Evolutionary conservation across 2,113 vertebrate genomes (phyloP).

Genomic region (Nesoenas mayeri): DNA sequence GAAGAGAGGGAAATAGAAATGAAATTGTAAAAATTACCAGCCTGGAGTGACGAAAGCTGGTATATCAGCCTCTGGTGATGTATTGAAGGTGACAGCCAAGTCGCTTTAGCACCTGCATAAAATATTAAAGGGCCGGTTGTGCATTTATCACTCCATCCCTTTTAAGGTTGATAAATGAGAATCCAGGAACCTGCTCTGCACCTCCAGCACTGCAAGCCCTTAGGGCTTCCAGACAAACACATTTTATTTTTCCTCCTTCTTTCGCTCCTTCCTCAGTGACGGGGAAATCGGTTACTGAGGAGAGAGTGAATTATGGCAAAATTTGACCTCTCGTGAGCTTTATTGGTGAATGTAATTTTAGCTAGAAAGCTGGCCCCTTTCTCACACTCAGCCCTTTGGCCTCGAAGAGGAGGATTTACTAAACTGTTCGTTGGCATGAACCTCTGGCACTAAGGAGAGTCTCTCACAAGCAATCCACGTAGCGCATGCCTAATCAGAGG

Average conservation of each 20-base stretch:
- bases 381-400: slow-evolving; percentile 76
- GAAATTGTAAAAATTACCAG: slow-evolving; percentile 78
- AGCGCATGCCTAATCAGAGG: slow-evolving; percentile 32
- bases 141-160: slow-evolving; percentile 86
- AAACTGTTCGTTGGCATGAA: slow-evolving; percentile 65
- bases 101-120: slow-evolving; percentile 83
- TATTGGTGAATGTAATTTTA: slow-evolving; percentile 92
- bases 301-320: slow-evolving; percentile 82
- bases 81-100: slow-evolving; percentile 84
- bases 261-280: slow-evolving; percentile 62
- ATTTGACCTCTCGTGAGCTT: slow-evolving; percentile 82
- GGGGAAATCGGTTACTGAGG: slow-evolving; percentile 77
- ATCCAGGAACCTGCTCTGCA: slow-evolving; percentile 80
- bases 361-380: slow-evolving; percentile 79
- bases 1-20: slow-evolving; percentile 71
- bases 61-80: slow-evolving; percentile 78
- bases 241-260: slow-evolving; percentile 77
- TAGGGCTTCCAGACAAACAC: slow-evolving; percentile 81
- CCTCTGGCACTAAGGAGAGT: slow-evolving; percentile 26
- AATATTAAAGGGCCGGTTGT: slow-evolving; percentile 86
- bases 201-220: slow-evolving; percentile 77
- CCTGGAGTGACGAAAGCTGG: slow-evolving; percentile 78
- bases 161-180: slow-evolving; percentile 87
- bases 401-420: slow-evolving; percentile 73
- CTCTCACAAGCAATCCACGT: slow-evolving; percentile 3